phyloP scores from a whole-genome alignment of 2,797 vertebrate genomes.

The Limnodromus scolopaceus region DNA sequence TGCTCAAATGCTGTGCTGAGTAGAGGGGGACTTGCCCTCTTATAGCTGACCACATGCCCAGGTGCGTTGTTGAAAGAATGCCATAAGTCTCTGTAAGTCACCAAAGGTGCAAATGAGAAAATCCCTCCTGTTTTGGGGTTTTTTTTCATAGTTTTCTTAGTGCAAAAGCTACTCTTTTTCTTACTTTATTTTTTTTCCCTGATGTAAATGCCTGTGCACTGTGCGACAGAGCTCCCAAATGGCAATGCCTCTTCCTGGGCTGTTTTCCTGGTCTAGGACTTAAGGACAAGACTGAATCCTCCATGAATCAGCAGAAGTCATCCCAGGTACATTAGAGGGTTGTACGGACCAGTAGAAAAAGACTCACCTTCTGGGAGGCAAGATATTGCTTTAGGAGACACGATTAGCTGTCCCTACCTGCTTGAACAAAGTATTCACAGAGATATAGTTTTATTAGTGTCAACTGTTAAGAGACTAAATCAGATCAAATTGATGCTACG shows the following conservation, averaged over 20 bases:
- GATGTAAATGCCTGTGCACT: rapidly evolving
- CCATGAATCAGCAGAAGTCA: background rate
- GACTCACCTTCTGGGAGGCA: background rate
- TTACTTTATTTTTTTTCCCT: background rate
- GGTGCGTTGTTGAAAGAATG: background rate
- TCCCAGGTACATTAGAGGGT: background rate
- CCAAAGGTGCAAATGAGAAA: background rate
- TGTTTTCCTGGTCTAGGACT: background rate
- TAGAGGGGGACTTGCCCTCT: background rate
- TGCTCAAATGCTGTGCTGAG: background rate
- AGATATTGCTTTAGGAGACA: background rate
- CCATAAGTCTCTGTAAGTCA: background rate
- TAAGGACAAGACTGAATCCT: background rate
- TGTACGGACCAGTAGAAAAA: background rate
- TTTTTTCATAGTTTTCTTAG: background rate
- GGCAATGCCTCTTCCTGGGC: background rate
- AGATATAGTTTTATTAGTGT: background rate
- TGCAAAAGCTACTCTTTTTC: background rate
- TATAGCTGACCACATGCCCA: background rate
- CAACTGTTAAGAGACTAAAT: background rate
- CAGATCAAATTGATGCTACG: background rate
- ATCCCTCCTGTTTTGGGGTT: background rate
- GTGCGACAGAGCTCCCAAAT: background rate
- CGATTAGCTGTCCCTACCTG: background rate
- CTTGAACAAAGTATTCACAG: background rate